Conservation (phyloP, 1,140 invertebrate species). For the Dryas iulia region DNA sequence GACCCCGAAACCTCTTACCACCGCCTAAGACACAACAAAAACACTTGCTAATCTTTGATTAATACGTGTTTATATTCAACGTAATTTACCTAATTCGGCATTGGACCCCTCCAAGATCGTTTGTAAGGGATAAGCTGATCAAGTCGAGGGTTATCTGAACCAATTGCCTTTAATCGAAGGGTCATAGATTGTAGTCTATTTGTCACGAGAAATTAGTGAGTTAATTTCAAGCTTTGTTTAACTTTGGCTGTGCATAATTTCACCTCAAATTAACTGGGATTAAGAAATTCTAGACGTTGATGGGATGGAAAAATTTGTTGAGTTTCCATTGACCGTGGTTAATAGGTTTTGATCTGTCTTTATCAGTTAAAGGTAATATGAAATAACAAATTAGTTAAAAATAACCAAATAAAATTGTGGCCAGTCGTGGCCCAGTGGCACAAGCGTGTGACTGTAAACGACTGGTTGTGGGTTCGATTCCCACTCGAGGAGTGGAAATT, state of each 20-base stretch:
- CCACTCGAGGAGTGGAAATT: too few relatives aligned
- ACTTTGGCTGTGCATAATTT: conserved; percentile 33
- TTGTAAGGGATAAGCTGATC: conserved; percentile 41
- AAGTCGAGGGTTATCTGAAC: conserved; percentile 34
- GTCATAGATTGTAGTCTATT: conserved; percentile 41
- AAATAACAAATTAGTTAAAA: too few relatives aligned
- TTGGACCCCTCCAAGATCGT: conserved; percentile 33
- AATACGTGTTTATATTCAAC: conserved; percentile 6
- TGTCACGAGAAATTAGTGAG: conserved; percentile 42
- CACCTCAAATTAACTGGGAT: conserved; percentile 7
- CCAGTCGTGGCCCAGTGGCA: too few relatives aligned
- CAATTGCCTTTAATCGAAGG: conserved; percentile 41
- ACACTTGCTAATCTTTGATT: background rate
- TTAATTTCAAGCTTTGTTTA: conserved; percentile 40
- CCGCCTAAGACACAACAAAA: background rate
- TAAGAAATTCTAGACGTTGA: conserved; percentile 1
- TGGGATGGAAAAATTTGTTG: conserved; percentile 24
- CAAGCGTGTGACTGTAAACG: too few relatives aligned
- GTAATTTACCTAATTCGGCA: conserved; percentile 4
- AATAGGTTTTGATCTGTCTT: too few relatives aligned
- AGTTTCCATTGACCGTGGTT: too few relatives aligned
- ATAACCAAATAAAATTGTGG: too few relatives aligned
- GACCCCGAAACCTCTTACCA: background rate
- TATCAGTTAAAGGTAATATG: too few relatives aligned
- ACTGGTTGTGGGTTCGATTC: too few relatives aligned